Evolutionary conservation across 2,888 invertebrate species (phyloP).

Genomic region (Thymelicus sylvestris): DNA sequence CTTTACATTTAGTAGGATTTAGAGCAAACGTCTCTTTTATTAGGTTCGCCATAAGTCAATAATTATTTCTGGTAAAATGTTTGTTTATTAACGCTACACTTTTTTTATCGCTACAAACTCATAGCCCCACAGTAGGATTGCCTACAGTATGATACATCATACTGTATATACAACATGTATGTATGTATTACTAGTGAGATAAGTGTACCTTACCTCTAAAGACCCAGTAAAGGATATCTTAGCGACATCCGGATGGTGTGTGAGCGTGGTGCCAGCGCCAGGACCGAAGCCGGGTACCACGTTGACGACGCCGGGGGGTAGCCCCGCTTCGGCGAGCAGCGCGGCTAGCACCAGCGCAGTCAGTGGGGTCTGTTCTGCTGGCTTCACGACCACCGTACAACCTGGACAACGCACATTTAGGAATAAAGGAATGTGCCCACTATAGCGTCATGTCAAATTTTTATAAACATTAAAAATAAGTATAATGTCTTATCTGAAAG

Average conservation of each 20-base stretch:
- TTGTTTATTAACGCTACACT: too few relatives aligned
- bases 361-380: conserved; percentile 97
- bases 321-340: conserved; percentile 92
- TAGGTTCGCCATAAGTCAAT: too few relatives aligned
- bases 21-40: too few relatives aligned
- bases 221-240: conserved; percentile 92
- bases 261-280: conserved; percentile 89
- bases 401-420: conserved; percentile 79
- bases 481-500: too few relatives aligned
- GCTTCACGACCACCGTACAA: conserved; percentile 93
- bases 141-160: neutral
- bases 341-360: conserved; percentile 94
- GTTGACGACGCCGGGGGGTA: conserved; percentile 95
- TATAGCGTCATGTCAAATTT: too few relatives aligned
- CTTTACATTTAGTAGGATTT: too few relatives aligned
- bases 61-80: too few relatives aligned
- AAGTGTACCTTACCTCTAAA: conserved; percentile 53
- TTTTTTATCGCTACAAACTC: too few relatives aligned
- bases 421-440: too few relatives aligned
- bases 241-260: conserved; percentile 89
- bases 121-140: too few relatives aligned
- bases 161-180: neutral
- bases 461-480: too few relatives aligned
- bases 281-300: conserved; percentile 94
- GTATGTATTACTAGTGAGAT: neutral